phyloP scores from a whole-genome alignment of 2,797 vertebrate genomes.

The Trematomus bernacchii region DNA sequence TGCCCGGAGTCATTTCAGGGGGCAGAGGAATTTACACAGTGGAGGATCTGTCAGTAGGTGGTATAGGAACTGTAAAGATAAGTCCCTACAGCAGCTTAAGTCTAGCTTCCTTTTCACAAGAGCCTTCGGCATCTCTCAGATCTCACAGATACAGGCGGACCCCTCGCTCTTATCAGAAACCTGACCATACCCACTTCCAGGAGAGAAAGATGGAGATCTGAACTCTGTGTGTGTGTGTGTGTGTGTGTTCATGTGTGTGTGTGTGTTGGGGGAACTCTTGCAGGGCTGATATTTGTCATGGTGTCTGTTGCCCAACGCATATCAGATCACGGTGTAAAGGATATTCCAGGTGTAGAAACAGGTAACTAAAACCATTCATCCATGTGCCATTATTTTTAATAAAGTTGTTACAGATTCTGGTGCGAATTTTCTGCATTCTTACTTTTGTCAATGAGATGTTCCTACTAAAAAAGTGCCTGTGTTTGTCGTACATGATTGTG shows the following conservation, averaged over 20 bases:
- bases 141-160: slow-evolving; percentile 72
- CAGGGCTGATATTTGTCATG: slow-evolving; percentile 38
- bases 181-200: slow-evolving; percentile 72
- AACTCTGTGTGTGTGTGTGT: slow-evolving; percentile 26
- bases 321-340: slow-evolving; percentile 43
- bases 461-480: too few species aligned
- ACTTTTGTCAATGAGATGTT: too few species aligned
- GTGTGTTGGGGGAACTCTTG: neutral
- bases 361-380: slow-evolving; percentile 26
- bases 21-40: slow-evolving; percentile 82
- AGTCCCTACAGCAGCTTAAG: slow-evolving; percentile 73
- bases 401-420: neutral
- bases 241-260: slow-evolving; percentile 12
- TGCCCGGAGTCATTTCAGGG: slow-evolving; percentile 73
- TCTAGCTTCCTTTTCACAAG: slow-evolving; percentile 77
- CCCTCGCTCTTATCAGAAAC: slow-evolving; percentile 79
- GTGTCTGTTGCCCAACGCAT: slow-evolving; percentile 42
- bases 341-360: slow-evolving; percentile 49
- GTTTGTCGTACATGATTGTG: too few species aligned
- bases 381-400: neutral
- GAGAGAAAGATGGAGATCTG: slow-evolving; percentile 55
- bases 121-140: slow-evolving; percentile 76
- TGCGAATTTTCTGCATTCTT: too few species aligned
- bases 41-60: slow-evolving; percentile 77
- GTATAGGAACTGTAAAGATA: slow-evolving; percentile 84